These are phyloP conservation scores for Alcedo atthis DNA, from an alignment of 2,797 vertebrate species.

Conservation along the genomic window DNA sequence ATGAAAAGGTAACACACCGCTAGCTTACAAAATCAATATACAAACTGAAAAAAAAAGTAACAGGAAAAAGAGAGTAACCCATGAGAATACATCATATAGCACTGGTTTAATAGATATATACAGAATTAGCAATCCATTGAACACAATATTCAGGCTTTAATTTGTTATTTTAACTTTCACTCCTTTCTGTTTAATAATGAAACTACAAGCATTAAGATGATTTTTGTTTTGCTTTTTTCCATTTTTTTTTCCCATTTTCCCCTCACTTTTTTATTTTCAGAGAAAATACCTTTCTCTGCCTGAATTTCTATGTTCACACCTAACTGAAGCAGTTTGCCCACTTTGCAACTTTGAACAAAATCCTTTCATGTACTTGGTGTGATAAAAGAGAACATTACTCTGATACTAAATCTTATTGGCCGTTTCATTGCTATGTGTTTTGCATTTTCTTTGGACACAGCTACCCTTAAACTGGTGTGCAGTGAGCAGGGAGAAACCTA, in stretches of 20 bases:
- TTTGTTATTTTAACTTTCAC: conserved; percentile 35
- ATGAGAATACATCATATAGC: conserved; percentile 25
- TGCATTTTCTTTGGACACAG: background rate
- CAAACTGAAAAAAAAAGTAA: conserved; percentile 1
- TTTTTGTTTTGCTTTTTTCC: background rate
- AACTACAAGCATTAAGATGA: background rate
- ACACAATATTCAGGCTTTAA: background rate
- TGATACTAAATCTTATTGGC: background rate
- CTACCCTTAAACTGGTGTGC: background rate
- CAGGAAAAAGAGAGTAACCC: conserved; percentile 20
- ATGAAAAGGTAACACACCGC: conserved; percentile 47
- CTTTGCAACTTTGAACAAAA: background rate
- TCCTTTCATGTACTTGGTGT: background rate
- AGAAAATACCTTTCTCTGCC: background rate
- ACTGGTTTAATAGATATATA: conserved; percentile 59
- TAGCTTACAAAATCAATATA: conserved; percentile 68
- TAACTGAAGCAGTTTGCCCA: background rate
- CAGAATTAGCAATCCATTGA: conserved; percentile 54
- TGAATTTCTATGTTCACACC: background rate
- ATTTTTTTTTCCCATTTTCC: background rate
- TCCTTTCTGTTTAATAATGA: background rate
- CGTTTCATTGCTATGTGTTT: background rate
- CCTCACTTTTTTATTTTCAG: background rate
- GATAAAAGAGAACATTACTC: conserved; percentile 19
- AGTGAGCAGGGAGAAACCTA: background rate